phyloP scores from a whole-genome alignment of 2,113 vertebrate genomes.

The Tiliqua scincoides region DNA sequence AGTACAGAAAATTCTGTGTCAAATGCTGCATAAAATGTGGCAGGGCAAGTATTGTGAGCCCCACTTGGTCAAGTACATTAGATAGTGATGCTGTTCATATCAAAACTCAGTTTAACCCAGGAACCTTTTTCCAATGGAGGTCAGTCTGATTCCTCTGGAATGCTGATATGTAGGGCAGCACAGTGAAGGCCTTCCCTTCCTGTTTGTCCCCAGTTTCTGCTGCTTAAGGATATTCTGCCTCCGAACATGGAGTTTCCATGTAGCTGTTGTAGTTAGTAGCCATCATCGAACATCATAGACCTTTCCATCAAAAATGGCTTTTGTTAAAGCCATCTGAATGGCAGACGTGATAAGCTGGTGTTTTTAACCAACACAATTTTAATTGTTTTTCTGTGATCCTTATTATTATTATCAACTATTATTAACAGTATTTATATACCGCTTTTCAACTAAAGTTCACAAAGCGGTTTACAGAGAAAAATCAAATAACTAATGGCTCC shows the following conservation, averaged over 20 bases:
- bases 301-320: neutral
- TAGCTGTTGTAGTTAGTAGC: neutral
- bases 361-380: no score
- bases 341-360: no score
- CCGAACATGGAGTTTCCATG: neutral
- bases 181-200: neutral
- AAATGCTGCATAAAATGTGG: neutral
- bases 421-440: no score
- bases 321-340: no score
- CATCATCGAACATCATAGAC: no score
- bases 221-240: neutral
- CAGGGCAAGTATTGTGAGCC: neutral
- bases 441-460: no score
- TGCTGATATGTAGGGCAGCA: neutral
- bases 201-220: neutral
- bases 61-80: neutral
- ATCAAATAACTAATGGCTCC: no score
- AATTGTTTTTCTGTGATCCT: no score
- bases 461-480: no score
- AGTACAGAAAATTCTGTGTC: neutral
- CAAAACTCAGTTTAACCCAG: neutral
- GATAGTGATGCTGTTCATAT: neutral
- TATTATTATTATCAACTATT: no score
- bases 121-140: neutral
- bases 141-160: no score